phyloP scores from a whole-genome alignment of 2,797 vertebrate species.

The Otolemur crassicaudatus region DNA sequence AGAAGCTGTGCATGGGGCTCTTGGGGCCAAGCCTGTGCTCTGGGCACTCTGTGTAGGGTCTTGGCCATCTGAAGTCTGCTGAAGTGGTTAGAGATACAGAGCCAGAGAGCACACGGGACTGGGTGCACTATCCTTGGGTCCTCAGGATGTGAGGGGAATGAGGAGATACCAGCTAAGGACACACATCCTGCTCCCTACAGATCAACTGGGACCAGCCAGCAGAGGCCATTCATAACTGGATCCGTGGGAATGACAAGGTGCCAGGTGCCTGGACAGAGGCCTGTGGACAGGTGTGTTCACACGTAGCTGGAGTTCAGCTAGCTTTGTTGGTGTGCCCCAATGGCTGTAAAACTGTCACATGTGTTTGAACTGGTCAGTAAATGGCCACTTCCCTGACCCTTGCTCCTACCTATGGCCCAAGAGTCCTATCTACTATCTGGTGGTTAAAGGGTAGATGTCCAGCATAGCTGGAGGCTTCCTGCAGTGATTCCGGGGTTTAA shows the following conservation, averaged over 20 bases:
- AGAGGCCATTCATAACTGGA: constrained; percentile 94
- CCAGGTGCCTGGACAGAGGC: constrained; percentile 94
- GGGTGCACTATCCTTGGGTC: no score
- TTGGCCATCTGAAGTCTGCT: background rate
- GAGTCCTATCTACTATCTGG: background rate
- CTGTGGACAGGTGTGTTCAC: constrained; percentile 89
- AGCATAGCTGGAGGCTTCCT: background rate
- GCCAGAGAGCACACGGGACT: background rate
- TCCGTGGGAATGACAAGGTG: constrained; percentile 94
- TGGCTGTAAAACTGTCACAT: background rate
- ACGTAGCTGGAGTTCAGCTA: accelerated
- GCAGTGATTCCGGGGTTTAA: background rate
- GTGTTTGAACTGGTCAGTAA: background rate
- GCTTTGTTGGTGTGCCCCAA: accelerated
- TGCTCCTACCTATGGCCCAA: no score
- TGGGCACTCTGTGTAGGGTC: background rate
- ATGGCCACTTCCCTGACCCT: background rate
- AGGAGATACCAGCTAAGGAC: background rate
- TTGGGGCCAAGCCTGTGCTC: background rate
- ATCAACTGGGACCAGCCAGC: constrained; percentile 94
- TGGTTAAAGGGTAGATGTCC: background rate
- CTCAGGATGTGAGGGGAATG: background rate
- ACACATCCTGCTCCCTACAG: constrained; percentile 76
- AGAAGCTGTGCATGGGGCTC: background rate
- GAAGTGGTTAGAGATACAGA: background rate